Percentiles rank a stretch among this genome's conserved stretches.
Conservation (phyloP, 1,140 invertebrate genomes). For the Penaeus japonicus region DNA sequence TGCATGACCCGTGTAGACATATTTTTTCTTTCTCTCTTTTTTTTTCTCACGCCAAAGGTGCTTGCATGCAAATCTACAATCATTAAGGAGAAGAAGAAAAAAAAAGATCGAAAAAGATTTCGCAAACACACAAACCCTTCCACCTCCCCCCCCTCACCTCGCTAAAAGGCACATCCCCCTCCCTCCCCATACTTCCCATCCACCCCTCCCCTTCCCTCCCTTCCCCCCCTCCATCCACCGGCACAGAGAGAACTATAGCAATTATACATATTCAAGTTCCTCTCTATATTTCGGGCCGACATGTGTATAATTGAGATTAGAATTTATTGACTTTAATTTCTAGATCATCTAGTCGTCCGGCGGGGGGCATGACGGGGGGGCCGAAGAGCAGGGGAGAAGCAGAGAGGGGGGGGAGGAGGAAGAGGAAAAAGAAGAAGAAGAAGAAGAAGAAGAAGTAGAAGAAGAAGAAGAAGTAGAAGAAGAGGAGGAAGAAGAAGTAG, state of each 20-base stretch:
- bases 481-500: not conserved
- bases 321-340: slow-evolving; percentile 14
- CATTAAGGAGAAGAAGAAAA: no score
- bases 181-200: not conserved
- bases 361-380: not conserved
- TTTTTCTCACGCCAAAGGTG: no score
- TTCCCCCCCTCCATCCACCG: not conserved
- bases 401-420: not conserved
- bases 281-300: not conserved
- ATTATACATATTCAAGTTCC: not conserved
- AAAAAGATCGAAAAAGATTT: no score
- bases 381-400: not conserved
- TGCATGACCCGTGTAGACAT: no score
- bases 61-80: no score
- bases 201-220: not conserved
- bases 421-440: not conserved
- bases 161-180: not conserved
- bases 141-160: not conserved
- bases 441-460: no score
- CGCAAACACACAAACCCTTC: no score
- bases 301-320: not conserved
- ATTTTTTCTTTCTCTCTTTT: no score
- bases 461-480: not conserved
- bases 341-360: not conserved
- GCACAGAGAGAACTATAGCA: no score